Evolutionary conservation across 2,888 invertebrate species (phyloP), one percentile per base, ranked within the genome.

Genomic region (Harpalus rufipes): DNA sequence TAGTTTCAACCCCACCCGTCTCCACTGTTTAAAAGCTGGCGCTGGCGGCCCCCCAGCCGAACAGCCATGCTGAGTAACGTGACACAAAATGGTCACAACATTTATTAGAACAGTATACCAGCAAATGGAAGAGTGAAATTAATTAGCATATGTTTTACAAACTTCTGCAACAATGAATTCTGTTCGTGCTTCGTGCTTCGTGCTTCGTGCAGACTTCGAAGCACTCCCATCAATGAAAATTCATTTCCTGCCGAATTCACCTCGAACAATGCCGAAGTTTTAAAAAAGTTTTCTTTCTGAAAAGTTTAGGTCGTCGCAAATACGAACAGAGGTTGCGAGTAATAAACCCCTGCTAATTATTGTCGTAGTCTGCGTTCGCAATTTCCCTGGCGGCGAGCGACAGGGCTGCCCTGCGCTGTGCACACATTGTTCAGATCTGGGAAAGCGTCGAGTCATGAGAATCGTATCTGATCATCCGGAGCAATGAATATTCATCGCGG

Each of bases 391-490:
- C 41, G 41, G n/a, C 8, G 68, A 21, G 25, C 21, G 21, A 3
- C 21, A 21, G 3, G 21, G 21, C 25, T 39, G 41, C 3, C 14
- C 41, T 21, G 51, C 8, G 51, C 25, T 74, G 74, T 44, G 86
- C 85, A 86, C 84, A 85, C 84, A 87, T 86, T 86, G 86, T 86
- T 86, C 85, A 86, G 86, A 86, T 86, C 86, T 83, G 80, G 86
- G 87, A 86, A 88, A 87, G 88, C 88, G 88, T 87, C 87, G 87
- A 88, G 87, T 87, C 88, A 87, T 88, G 88, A 88, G 88, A 88
- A 88, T 88, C 87, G 87, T 86, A 88, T 87, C 87, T 87, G 88
- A 89, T 89, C 88, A 88, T 86, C 87, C 87, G 84, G 87, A 86
- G 85, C 86, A 86, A 88, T 89, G 88, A 88, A 89, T 89, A 89